Evolutionary conservation across 2,888 invertebrate species (phyloP), one percentile per base, ranked within the genome.

Genomic region (Hydriomena furcata): DNA sequence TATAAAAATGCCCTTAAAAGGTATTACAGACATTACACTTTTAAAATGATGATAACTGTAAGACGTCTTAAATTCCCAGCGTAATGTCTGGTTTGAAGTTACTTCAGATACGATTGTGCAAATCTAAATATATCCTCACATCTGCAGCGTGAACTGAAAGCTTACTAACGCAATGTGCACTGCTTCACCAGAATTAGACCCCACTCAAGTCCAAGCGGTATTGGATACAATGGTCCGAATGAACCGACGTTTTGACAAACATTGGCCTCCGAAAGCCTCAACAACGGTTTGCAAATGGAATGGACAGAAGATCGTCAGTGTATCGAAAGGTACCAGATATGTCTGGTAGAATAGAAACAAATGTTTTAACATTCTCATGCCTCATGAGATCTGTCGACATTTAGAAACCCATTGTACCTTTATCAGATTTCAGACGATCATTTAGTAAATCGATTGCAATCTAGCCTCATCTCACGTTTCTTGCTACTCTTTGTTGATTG

Each of bases 121-220:
- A 48, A 36, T 41, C 34, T 45, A 51, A 49, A 41, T 28, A 45
- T 44, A 44, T 12, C 31, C 17, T 3, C 4, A 2, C 17, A 17
- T 2, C 17, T 2, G 2, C 17, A 17, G 17, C 21, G 28, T 31
- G 23, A 40, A 32, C 32, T 21, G 34, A 45, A 20, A 45, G 79
- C 81, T 78, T 80, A 77, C 70, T 85, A 84, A 86, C 68, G 72
- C 75, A 73, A 77, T 64, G 28, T 55, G 63, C 60, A 66, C 61
- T 73, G 84, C 84, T 83, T 84, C 73, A 73, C 75, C 87, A 89
- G 88, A 88, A 65, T 69, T 89, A 81, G 81, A 88, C 60, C 76
- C 79, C 49, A 83, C 79, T 59, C 87, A 89, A 82, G 75, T 87
- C 63, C 77, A 82, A 71, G 88, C 86, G 60, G 86, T 89, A 56